Evolutionary conservation across 37 sponge, comb jelly and placozoan species (phyloP).

Genomic region (Theonella swinhoei): DNA sequence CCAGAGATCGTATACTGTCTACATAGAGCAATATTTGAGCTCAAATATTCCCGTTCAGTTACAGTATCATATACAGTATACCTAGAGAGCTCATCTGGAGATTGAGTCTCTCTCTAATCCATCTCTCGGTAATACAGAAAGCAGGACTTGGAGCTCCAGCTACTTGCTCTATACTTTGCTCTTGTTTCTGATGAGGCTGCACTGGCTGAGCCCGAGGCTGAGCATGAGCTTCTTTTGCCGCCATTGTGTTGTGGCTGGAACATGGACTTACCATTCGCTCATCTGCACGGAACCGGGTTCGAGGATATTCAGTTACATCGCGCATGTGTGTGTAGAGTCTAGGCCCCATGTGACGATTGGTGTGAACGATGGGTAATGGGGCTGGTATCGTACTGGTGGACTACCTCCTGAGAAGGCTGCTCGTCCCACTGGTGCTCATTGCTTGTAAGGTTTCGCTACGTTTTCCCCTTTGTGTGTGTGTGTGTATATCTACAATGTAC

Average conservation of each 20-base stretch:
- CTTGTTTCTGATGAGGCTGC: no score
- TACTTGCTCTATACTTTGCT: no score
- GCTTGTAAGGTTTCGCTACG: conserved; percentile 57
- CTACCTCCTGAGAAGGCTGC: conserved; percentile 43
- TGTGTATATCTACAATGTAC: not conserved
- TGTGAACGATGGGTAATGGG: no score
- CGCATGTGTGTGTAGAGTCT: no score
- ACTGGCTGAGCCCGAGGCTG: no score
- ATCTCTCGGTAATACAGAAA: conserved; percentile 73
- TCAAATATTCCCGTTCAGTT: not conserved
- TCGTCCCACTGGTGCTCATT: conserved; percentile 54
- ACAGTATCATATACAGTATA: conserved; percentile 3
- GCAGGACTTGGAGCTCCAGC: not conserved
- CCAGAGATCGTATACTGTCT: conserved; percentile 80
- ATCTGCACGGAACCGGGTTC: no score
- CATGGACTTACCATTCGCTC: no score
- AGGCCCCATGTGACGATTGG: no score
- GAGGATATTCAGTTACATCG: no score
- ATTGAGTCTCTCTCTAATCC: conserved; percentile 82
- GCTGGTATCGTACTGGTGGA: no score
- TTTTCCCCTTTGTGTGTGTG: not conserved
- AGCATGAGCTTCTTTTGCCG: no score
- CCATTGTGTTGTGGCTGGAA: no score
- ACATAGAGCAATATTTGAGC: not conserved
- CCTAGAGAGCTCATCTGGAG: conserved; percentile 62